Conservation (phyloP, 2,113 vertebrate species). For the Entosphenus tridentatus region DNA sequence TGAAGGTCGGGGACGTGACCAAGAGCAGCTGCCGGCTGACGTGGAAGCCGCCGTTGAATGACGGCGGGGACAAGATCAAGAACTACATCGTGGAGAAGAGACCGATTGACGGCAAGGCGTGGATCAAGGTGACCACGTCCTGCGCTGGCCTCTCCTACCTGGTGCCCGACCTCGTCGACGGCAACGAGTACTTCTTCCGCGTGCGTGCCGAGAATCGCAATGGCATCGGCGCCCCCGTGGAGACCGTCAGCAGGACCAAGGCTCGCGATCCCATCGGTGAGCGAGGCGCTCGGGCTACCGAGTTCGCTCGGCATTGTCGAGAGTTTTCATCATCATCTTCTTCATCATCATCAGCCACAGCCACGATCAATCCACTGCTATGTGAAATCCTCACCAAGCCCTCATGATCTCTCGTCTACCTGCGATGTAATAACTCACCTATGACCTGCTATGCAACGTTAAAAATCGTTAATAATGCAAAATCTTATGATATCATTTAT, state of each 20-base stretch:
- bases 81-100: constrained; percentile 88
- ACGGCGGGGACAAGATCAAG: constrained; percentile 77
- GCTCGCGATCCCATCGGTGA: constrained; percentile 78
- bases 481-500: too few relatives aligned
- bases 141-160: constrained; percentile 56
- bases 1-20: constrained; percentile 78
- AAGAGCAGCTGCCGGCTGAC: constrained; percentile 65
- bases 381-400: too few relatives aligned
- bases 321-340: too few relatives aligned
- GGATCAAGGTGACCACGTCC: constrained; percentile 73
- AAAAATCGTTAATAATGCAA: neutral
- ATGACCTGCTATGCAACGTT: too few relatives aligned
- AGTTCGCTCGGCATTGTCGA: too few relatives aligned
- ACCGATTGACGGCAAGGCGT: constrained; percentile 64
- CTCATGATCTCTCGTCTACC: too few relatives aligned
- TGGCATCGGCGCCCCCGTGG: constrained; percentile 40
- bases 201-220: constrained; percentile 74
- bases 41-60: constrained; percentile 75
- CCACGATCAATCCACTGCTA: too few relatives aligned
- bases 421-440: too few relatives aligned
- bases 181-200: constrained; percentile 77
- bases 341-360: too few relatives aligned
- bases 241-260: constrained; percentile 42
- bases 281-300: constrained; percentile 10
- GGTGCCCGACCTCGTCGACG: constrained; percentile 55